These are phyloP conservation scores for Lophotis ruficrista DNA, from an alignment of 2,113 vertebrate genomes.

Conservation along the genomic window DNA sequence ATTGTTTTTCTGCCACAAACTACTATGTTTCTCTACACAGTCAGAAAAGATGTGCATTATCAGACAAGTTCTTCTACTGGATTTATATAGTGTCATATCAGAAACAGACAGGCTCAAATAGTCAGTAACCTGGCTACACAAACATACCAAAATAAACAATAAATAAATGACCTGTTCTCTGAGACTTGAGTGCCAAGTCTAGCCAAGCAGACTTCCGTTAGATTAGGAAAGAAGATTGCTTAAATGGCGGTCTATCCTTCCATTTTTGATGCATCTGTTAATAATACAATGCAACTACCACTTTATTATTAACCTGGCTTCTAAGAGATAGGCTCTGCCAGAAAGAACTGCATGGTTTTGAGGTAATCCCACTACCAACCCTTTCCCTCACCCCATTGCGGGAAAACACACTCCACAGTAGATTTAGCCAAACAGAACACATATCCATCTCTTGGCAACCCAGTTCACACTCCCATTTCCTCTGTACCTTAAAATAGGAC, in stretches of 20 bases:
- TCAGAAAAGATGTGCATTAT: neutral
- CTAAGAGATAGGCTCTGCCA: neutral
- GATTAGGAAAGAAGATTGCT: neutral
- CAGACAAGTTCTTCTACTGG: neutral
- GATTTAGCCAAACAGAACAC: neutral
- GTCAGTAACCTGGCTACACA: neutral
- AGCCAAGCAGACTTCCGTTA: neutral
- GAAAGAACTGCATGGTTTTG: neutral
- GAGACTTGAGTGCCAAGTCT: neutral
- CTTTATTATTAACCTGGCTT: neutral
- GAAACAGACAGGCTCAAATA: neutral
- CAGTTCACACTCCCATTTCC: neutral
- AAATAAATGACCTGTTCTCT: neutral
- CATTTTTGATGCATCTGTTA: neutral
- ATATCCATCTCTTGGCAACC: neutral
- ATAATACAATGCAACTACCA: neutral
- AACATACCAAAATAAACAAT: constrained; percentile 7
- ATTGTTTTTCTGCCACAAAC: neutral
- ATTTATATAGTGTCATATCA: neutral
- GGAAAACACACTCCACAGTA: neutral
- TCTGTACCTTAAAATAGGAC: neutral
- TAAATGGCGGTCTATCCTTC: neutral
- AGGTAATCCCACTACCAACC: neutral
- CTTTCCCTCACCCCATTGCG: neutral
- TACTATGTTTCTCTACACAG: neutral